Evolutionary conservation across 2,888 invertebrate species (phyloP).

Genomic region (Spodoptera littoralis): DNA sequence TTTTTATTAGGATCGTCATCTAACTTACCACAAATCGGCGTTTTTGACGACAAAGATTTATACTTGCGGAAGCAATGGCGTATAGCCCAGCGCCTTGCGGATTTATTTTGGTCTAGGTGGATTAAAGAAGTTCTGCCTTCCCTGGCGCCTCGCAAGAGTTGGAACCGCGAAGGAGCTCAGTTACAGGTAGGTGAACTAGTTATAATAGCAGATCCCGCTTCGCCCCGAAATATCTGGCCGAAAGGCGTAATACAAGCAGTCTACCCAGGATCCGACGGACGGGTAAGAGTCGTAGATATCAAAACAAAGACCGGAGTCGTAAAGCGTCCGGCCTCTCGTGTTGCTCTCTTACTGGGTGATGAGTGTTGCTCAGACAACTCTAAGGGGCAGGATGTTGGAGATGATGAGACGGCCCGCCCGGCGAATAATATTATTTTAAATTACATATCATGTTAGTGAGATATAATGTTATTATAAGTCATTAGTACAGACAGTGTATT

Average conservation of each 20-base stretch:
- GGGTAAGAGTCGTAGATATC: background rate
- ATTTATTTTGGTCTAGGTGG: slow-evolving; percentile 9
- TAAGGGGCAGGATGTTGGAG: no score
- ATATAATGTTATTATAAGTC: no score
- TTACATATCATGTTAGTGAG: no score
- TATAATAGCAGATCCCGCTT: background rate
- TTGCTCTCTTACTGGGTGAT: slow-evolving; percentile 1
- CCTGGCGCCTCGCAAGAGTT: no score
- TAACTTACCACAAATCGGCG: background rate
- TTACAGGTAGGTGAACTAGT: background rate
- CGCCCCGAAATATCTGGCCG: background rate
- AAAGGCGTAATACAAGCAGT: background rate
- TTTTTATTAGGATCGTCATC: background rate
- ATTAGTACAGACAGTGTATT: no score
- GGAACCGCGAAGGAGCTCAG: background rate
- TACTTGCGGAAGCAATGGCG: background rate
- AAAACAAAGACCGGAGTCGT: background rate
- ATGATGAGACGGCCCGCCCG: no score
- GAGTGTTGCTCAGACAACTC: slow-evolving; percentile 3
- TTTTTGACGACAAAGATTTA: background rate
- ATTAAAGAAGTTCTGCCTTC: background rate
- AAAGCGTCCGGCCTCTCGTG: slow-evolving; percentile 6
- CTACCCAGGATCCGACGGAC: background rate
- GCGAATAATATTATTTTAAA: no score
- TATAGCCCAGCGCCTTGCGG: slow-evolving; percentile 2